Percentiles rank a stretch among this genome's conserved stretches.
phyloP scores from a whole-genome alignment of 1,140 invertebrate genomes.

The Aphis gossypii region DNA sequence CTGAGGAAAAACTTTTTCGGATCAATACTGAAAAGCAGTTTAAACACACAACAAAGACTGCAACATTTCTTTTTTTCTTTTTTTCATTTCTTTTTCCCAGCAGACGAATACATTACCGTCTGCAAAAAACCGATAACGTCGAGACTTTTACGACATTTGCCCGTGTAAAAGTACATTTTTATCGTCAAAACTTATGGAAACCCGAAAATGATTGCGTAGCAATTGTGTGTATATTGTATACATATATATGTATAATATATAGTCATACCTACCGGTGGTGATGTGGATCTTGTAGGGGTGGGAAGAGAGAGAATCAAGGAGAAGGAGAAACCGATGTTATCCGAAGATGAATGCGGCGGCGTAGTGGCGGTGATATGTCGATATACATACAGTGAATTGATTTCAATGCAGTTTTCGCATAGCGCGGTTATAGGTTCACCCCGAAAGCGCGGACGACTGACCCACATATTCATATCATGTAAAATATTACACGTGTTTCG shows the following conservation, averaged over 20 bases:
- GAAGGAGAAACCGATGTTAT: background rate
- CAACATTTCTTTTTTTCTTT: conserved; percentile 47
- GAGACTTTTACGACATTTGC: conserved; percentile 56
- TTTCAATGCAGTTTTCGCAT: conserved; percentile 14
- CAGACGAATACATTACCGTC: conserved; percentile 57
- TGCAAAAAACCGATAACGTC: conserved; percentile 53
- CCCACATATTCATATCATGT: background rate
- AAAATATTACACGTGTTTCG: background rate
- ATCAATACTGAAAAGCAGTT: conserved; percentile 58
- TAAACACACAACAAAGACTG: conserved; percentile 58
- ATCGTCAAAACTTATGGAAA: conserved; percentile 43
- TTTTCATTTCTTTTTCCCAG: conserved; percentile 21
- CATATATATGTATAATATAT: background rate
- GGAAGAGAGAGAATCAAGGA: too few relatives aligned
- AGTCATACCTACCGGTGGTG: background rate
- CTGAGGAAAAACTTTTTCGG: conserved; percentile 54
- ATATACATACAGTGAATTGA: background rate
- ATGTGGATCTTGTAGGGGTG: background rate
- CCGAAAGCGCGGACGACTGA: conserved; percentile 21
- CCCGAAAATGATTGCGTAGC: conserved; percentile 31
- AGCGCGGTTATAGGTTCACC: background rate
- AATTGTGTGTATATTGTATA: background rate
- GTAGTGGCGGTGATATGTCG: background rate
- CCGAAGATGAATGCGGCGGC: background rate
- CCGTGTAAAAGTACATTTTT: conserved; percentile 51